These are phyloP conservation scores for Bellardia pandia DNA, from an alignment of 2,888 invertebrate species.

Conservation along the genomic window DNA sequence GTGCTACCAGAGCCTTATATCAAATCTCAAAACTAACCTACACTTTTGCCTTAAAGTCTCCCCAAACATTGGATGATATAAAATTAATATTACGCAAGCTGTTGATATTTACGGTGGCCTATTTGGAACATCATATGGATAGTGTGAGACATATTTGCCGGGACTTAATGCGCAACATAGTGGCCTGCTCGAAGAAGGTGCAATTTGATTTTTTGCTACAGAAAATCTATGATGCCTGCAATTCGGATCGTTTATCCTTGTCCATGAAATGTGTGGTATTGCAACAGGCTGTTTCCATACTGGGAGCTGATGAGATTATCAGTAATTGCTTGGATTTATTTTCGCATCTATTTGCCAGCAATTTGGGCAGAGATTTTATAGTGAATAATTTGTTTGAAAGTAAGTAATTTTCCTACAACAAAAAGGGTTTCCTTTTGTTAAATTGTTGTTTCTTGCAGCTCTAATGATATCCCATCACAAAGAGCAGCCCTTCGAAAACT, in stretches of 20 bases:
- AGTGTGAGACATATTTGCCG: constrained; percentile 87
- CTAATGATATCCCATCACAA: constrained; percentile 85
- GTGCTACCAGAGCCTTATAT: constrained; percentile 78
- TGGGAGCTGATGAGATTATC: constrained; percentile 77
- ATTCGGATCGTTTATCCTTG: constrained; percentile 76
- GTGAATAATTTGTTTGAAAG: constrained; percentile 85
- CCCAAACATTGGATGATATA: constrained; percentile 78
- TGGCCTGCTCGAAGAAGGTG: constrained; percentile 81
- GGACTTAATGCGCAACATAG: constrained; percentile 84
- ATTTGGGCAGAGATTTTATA: constrained; percentile 84
- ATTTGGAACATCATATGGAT: constrained; percentile 88
- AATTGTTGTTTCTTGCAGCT: constrained; percentile 69
- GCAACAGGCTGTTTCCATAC: constrained; percentile 77
- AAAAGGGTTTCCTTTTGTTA: background rate
- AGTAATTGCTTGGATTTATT: constrained; percentile 77
- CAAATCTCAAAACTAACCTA: constrained; percentile 77
- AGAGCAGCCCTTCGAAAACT: constrained; percentile 81
- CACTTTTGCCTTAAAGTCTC: constrained; percentile 74
- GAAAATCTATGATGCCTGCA: constrained; percentile 78
- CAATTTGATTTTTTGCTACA: constrained; percentile 75
- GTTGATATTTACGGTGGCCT: constrained; percentile 85
- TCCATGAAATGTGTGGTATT: constrained; percentile 79
- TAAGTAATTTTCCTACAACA: constrained; percentile 62
- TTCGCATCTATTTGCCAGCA: constrained; percentile 75
- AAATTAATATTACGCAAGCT: constrained; percentile 80